Conservation (phyloP, 1,140 invertebrate genomes). For the Lordiphosa collinella region DNA sequence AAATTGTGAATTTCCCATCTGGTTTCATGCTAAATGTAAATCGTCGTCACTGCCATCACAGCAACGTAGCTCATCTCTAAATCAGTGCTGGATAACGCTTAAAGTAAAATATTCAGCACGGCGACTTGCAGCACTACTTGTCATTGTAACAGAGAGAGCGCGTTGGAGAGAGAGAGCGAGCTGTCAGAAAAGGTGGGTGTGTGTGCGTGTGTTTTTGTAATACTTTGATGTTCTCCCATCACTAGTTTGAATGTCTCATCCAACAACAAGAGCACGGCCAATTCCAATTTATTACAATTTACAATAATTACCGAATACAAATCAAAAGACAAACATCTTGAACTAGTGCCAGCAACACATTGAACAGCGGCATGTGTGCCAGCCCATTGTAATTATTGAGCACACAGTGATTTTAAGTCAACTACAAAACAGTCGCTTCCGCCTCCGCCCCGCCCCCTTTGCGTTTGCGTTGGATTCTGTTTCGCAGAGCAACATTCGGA, state of each 20-base stretch:
- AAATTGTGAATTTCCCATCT: too few relatives aligned
- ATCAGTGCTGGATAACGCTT: conserved; percentile 23
- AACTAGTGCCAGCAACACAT: background rate
- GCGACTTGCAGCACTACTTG: conserved; percentile 35
- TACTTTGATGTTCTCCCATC: too few relatives aligned
- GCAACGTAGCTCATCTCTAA: background rate
- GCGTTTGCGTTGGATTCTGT: too few relatives aligned
- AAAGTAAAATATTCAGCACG: conserved; percentile 3
- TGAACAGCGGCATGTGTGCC: conserved; percentile 20
- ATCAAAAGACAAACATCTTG: too few relatives aligned
- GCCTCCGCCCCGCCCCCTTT: conserved; percentile 14
- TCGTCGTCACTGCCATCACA: background rate
- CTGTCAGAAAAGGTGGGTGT: conserved; percentile 48
- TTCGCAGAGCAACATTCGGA: too few relatives aligned
- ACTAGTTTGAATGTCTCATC: too few relatives aligned
- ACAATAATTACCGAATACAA: too few relatives aligned
- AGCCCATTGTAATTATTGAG: conserved; percentile 22
- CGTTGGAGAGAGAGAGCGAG: conserved; percentile 17
- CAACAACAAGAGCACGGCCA: conserved; percentile 20
- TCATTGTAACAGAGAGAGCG: conserved; percentile 14
- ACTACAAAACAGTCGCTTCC: conserved; percentile 55
- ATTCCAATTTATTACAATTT: conserved; percentile 24
- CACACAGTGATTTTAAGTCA: conserved; percentile 57
- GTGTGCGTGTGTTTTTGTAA: conserved; percentile 26
- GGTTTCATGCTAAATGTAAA: too few relatives aligned